A percentile compares a stretch with the other conserved stretches of the same genome.
Evolutionary conservation across 1,140 invertebrate genomes (phyloP).

Genomic region (Pentalonia nigronervosa): DNA sequence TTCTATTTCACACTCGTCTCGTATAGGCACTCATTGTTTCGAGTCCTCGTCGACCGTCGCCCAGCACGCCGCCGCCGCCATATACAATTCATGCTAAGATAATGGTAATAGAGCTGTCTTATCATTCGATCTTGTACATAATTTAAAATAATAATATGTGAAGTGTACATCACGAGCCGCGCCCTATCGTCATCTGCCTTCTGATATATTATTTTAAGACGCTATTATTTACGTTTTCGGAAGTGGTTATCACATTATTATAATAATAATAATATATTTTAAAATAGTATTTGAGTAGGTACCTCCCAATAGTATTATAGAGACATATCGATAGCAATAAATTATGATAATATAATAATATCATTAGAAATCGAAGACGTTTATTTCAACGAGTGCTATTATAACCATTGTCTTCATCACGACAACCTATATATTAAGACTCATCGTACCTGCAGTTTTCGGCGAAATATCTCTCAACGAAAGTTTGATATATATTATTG

Average conservation of each 20-base stretch:
- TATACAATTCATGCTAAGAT: neutral
- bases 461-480: neutral
- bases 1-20: neutral
- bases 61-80: neutral
- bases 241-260: neutral
- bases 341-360: neutral
- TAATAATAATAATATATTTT: neutral
- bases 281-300: neutral
- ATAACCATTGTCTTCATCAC: neutral
- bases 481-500: neutral
- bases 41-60: neutral
- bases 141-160: neutral
- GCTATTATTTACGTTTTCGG: neutral
- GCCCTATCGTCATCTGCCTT: neutral
- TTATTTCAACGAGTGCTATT: neutral
- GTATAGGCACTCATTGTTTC: neutral
- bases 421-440: neutral
- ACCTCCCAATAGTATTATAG: neutral
- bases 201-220: neutral
- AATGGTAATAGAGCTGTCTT: conserved; percentile 3
- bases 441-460: neutral
- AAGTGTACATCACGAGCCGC: neutral
- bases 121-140: neutral
- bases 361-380: neutral
- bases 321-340: neutral